These are phyloP conservation scores for Periparus ater DNA, from an alignment of 2,797 vertebrate species.

Conservation along the genomic window DNA sequence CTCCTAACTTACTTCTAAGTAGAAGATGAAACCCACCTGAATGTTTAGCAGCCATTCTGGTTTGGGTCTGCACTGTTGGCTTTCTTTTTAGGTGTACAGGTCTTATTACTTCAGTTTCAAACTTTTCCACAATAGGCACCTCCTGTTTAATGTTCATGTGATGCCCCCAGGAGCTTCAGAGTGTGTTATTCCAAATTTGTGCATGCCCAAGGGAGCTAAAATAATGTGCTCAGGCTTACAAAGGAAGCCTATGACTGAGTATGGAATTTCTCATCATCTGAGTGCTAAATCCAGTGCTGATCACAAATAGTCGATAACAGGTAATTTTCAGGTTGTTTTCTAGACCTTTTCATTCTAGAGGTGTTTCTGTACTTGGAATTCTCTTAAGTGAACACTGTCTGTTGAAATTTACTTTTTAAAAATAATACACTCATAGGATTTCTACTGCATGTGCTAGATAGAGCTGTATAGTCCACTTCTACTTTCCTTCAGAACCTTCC, in stretches of 20 bases:
- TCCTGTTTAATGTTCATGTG: neutral
- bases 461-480: neutral
- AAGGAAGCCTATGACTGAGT: neutral
- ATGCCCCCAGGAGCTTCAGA: neutral
- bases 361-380: neutral
- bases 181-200: neutral
- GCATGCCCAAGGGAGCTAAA: neutral
- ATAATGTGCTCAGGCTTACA: neutral
- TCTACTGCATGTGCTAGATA: neutral
- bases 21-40: neutral
- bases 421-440: neutral
- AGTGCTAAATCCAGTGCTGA: neutral
- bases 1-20: neutral
- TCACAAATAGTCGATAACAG: neutral
- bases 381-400: neutral
- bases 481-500: neutral
- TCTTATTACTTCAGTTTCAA: neutral
- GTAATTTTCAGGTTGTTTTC: neutral
- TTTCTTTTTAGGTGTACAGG: neutral
- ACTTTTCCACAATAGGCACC: neutral
- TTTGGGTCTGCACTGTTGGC: neutral
- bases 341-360: neutral
- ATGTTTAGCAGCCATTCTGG: neutral
- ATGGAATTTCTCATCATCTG: neutral
- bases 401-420: neutral